These are phyloP conservation scores for Nomada flava DNA, from an alignment of 2,888 invertebrate species.

Conservation along the genomic window DNA sequence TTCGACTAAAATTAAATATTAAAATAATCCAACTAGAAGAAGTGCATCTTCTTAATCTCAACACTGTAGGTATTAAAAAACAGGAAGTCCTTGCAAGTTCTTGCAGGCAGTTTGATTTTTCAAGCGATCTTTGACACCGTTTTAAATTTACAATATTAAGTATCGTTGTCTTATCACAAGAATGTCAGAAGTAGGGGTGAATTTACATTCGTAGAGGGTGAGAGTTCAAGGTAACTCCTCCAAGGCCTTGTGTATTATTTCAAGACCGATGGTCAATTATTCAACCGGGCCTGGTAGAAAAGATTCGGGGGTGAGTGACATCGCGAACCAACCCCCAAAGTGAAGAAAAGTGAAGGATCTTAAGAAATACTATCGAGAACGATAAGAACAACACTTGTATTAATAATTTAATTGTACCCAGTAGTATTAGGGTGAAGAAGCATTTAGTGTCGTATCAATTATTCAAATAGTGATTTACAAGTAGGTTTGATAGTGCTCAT, in stretches of 20 bases:
- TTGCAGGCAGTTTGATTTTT: too few species aligned
- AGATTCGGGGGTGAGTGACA: not conserved
- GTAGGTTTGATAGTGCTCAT: too few species aligned
- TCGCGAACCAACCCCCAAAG: not conserved
- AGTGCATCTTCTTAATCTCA: too few species aligned
- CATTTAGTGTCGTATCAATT: too few species aligned
- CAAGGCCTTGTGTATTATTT: not conserved
- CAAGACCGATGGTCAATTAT: constrained; percentile 5
- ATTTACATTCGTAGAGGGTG: not conserved
- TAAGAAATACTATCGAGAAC: not conserved
- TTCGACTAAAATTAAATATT: not conserved
- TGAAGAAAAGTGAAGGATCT: constrained; percentile 1
- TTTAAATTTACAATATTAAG: too few species aligned
- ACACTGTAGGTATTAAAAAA: too few species aligned
- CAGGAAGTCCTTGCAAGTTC: too few species aligned
- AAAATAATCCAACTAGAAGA: not conserved
- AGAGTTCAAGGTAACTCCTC: not conserved
- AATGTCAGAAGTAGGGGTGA: not conserved
- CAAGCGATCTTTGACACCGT: too few species aligned
- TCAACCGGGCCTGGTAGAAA: not conserved
- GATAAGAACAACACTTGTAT: not conserved
- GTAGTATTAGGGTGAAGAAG: too few species aligned
- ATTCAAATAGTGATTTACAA: too few species aligned
- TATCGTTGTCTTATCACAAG: too few species aligned
- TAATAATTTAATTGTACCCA: too few species aligned